A percentile compares a stretch with the other conserved stretches of the same genome.
These are phyloP conservation scores for Anthoscopus minutus DNA, from an alignment of 2,113 vertebrate genomes.

Conservation along the genomic window DNA sequence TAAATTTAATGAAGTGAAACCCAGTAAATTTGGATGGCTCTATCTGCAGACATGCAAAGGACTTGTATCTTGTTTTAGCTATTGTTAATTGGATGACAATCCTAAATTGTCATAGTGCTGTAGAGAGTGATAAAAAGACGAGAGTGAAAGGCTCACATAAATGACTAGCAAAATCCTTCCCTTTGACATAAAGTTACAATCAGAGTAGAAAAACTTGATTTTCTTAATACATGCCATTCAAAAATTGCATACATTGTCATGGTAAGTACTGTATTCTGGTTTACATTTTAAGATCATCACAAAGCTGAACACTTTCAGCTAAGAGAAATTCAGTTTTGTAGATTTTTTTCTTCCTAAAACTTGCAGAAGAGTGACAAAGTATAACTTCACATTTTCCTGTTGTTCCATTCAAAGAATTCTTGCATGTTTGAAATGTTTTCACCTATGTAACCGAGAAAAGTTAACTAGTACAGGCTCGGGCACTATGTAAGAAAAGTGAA, in stretches of 20 bases:
- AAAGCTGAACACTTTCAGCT: not conserved
- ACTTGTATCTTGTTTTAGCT: not conserved
- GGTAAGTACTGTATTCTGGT: not conserved
- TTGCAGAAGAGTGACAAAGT: not conserved
- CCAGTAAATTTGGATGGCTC: not conserved
- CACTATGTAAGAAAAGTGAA: not conserved
- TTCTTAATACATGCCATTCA: not conserved
- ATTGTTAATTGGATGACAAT: not conserved
- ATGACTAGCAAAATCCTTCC: not conserved
- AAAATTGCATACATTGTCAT: not conserved
- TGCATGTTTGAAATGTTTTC: not conserved
- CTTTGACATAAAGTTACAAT: not conserved
- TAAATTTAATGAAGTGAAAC: not conserved
- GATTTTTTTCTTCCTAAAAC: not conserved
- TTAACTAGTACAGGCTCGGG: not conserved
- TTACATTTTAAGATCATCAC: not conserved
- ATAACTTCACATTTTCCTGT: not conserved
- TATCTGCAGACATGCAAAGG: not conserved
- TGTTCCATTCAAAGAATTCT: not conserved
- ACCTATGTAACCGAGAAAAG: not conserved
- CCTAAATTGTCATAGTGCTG: not conserved
- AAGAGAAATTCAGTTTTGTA: not conserved
- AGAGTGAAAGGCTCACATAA: not conserved
- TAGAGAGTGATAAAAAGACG: not conserved
- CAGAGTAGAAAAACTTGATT: not conserved